Conservation (phyloP, 2,113 vertebrate species). For the Callaeas wilsoni region DNA sequence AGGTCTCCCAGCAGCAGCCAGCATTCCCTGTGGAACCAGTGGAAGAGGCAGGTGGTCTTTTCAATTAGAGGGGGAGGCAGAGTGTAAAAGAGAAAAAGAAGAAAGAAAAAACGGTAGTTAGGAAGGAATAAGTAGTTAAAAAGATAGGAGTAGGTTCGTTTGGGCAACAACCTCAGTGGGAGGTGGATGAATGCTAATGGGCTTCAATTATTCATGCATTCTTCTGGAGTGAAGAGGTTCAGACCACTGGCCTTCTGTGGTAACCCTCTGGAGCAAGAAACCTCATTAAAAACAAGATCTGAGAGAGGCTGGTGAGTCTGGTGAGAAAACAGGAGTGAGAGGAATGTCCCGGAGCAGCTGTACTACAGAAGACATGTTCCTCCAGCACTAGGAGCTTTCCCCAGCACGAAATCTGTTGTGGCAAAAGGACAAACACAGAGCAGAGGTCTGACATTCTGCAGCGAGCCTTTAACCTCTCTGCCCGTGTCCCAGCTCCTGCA, state of each 20-base stretch:
- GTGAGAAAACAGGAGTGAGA: neutral
- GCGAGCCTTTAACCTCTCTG: neutral
- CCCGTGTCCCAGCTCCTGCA: neutral
- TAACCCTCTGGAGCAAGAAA: neutral
- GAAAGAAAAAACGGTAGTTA: neutral
- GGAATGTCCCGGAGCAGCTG: neutral
- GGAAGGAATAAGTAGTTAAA: neutral
- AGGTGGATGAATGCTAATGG: neutral
- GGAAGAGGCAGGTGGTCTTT: neutral
- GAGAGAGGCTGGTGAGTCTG: neutral
- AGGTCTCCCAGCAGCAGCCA: neutral
- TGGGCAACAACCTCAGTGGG: neutral
- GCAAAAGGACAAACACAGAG: neutral
- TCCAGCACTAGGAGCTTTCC: neutral
- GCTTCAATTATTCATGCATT: neutral
- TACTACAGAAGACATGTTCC: neutral
- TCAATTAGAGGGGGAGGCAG: neutral
- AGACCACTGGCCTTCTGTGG: neutral
- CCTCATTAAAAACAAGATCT: neutral
- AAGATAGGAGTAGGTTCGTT: neutral
- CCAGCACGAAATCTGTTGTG: neutral
- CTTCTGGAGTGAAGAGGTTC: neutral
- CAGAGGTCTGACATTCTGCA: neutral
- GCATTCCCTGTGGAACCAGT: rapidly evolving
- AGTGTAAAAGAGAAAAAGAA: neutral